These are phyloP conservation scores for Fissipunctia ypsillon DNA, from an alignment of 2,888 invertebrate genomes.

Conservation along the genomic window DNA sequence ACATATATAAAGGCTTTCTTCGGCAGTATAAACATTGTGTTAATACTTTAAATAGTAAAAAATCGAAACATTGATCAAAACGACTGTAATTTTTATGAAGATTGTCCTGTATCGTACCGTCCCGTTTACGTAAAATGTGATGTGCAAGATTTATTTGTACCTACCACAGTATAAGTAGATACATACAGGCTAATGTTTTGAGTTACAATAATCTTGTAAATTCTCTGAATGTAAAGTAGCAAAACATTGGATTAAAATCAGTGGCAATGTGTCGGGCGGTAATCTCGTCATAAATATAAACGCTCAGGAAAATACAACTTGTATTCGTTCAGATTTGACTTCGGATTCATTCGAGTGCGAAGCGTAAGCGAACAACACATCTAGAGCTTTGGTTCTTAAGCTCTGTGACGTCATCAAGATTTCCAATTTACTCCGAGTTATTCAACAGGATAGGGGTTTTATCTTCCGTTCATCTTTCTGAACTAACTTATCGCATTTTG, in stretches of 20 bases:
- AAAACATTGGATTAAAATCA: constrained; percentile 52
- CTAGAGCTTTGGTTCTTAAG: constrained; percentile 68
- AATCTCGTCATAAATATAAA: constrained; percentile 63
- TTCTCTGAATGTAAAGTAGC: constrained; percentile 44
- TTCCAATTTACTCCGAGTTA: constrained; percentile 73
- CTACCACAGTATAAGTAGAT: not conserved
- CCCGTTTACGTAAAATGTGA: not conserved
- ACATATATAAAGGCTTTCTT: not conserved
- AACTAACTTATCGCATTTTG: constrained; percentile 71
- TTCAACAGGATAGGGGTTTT: constrained; percentile 72
- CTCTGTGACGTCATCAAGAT: constrained; percentile 74
- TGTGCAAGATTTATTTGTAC: constrained; percentile 1
- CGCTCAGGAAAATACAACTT: constrained; percentile 52
- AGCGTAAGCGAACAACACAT: constrained; percentile 67
- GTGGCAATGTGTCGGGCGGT: constrained; percentile 43
- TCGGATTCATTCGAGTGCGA: constrained; percentile 67
- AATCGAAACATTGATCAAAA: not conserved
- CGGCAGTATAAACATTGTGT: not conserved
- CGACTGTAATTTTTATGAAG: not conserved
- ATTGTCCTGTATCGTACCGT: not conserved
- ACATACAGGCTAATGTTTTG: not conserved
- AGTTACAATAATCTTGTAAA: constrained; percentile 24
- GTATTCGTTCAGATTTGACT: constrained; percentile 63
- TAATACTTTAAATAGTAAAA: not conserved
- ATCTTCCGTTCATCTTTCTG: constrained; percentile 69